phyloP scores from a whole-genome alignment of 2,113 vertebrate genomes.

The Alosa alosa region DNA sequence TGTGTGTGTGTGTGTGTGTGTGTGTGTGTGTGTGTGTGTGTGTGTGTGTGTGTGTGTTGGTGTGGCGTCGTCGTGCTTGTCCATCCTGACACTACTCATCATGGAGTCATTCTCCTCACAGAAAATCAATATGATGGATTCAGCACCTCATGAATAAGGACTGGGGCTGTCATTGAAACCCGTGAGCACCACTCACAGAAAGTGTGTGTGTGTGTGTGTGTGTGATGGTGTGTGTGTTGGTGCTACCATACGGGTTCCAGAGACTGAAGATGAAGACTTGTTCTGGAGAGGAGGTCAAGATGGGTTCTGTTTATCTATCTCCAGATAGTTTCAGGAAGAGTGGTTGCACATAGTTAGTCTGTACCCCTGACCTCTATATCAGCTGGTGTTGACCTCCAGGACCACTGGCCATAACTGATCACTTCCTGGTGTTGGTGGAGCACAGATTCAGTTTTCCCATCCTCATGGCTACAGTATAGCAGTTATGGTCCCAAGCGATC shows the following conservation, averaged over 20 bases:
- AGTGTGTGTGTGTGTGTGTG: background rate
- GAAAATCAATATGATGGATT: conserved; percentile 35
- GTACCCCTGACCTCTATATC: background rate
- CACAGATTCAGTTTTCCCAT: background rate
- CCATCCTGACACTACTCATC: background rate
- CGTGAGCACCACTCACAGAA: conserved; percentile 20
- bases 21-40: too few relatives aligned
- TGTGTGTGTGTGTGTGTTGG: too few relatives aligned
- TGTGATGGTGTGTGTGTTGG: too few relatives aligned
- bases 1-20: background rate
- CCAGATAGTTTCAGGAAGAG: background rate
- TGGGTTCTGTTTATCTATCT: background rate
- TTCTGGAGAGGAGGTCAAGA: background rate
- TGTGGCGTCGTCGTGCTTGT: background rate
- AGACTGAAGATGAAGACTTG: too few relatives aligned
- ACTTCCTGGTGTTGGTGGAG: background rate
- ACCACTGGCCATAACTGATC: background rate
- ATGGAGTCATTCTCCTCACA: conserved; percentile 26
- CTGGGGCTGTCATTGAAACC: conserved; percentile 22
- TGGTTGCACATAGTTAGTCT: too few relatives aligned
- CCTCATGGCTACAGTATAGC: background rate
- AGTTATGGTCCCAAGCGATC: background rate
- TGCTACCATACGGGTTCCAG: too few relatives aligned
- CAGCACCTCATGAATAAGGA: background rate
- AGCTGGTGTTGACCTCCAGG: background rate